These are phyloP conservation scores for Drosophila phalerata DNA, from an alignment of 2,888 invertebrate genomes.

Conservation along the genomic window DNA sequence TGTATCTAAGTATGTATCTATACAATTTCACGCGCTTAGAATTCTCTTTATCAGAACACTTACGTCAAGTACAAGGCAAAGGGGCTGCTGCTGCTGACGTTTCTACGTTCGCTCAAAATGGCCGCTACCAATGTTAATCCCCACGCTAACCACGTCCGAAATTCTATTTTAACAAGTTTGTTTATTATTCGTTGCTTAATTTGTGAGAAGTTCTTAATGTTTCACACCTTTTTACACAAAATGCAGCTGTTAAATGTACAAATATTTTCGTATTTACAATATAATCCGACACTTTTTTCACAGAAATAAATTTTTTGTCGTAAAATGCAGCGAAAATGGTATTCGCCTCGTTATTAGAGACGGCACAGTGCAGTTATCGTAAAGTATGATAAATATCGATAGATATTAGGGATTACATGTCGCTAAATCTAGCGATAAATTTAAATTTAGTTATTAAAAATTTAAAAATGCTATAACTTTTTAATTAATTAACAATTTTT, in stretches of 20 bases:
- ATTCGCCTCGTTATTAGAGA: conserved; percentile 62
- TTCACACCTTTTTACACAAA: conserved; percentile 8
- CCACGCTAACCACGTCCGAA: conserved; percentile 34
- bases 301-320: conserved; percentile 59
- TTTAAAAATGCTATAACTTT: too few relatives aligned
- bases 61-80: conserved; percentile 54
- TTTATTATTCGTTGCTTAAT: conserved; percentile 7
- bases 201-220: not conserved
- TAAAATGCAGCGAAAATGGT: conserved; percentile 56
- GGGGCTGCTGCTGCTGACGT: conserved; percentile 69
- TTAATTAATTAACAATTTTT: too few relatives aligned
- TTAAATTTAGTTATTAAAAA: too few relatives aligned
- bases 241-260: conserved; percentile 12
- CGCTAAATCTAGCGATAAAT: too few relatives aligned
- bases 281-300: conserved; percentile 51
- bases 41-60: conserved; percentile 28
- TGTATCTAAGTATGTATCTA: not conserved
- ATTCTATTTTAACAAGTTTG: conserved; percentile 9
- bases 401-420: not conserved
- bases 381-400: conserved; percentile 33
- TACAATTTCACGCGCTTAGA: not conserved
- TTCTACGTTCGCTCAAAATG: conserved; percentile 78
- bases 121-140: conserved; percentile 63
- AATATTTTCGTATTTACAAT: conserved; percentile 54
- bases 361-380: conserved; percentile 20